These are phyloP conservation scores for Schizopygopsis pylzovi DNA, from an alignment of 2,797 vertebrate genomes.

Conservation along the genomic window DNA sequence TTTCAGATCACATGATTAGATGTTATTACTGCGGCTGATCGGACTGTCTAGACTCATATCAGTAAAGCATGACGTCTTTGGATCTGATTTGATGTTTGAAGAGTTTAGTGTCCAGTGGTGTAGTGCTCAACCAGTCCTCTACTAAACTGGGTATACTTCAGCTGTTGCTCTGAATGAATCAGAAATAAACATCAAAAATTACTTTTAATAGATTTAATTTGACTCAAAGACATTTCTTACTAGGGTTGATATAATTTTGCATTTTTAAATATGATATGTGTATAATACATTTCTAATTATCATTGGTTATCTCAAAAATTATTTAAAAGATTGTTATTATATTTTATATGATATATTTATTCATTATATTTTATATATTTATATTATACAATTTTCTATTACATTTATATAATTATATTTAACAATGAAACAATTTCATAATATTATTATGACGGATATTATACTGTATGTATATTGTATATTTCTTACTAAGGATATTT, in stretches of 20 bases:
- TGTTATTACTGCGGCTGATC: constrained; percentile 27
- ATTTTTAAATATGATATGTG: background rate
- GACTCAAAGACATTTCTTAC: background rate
- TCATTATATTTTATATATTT: no score
- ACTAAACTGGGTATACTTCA: background rate
- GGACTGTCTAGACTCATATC: constrained; percentile 16
- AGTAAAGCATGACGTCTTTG: background rate
- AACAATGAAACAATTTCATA: background rate
- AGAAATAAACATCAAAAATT: background rate
- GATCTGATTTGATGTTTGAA: background rate
- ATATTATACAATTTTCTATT: background rate
- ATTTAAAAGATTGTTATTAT: background rate
- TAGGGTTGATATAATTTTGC: background rate
- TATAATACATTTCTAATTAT: background rate
- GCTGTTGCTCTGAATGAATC: background rate
- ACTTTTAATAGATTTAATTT: background rate
- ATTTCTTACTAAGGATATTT: background rate
- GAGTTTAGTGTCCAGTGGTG: background rate
- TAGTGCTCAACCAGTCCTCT: background rate
- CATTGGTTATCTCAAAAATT: background rate
- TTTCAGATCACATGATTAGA: constrained; percentile 66
- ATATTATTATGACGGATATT: background rate
- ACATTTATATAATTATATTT: background rate
- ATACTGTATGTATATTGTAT: background rate
- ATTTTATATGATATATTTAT: background rate